Evolutionary conservation across 2,797 vertebrate genomes (phyloP).

Genomic region (Megaceryle alcyon): DNA sequence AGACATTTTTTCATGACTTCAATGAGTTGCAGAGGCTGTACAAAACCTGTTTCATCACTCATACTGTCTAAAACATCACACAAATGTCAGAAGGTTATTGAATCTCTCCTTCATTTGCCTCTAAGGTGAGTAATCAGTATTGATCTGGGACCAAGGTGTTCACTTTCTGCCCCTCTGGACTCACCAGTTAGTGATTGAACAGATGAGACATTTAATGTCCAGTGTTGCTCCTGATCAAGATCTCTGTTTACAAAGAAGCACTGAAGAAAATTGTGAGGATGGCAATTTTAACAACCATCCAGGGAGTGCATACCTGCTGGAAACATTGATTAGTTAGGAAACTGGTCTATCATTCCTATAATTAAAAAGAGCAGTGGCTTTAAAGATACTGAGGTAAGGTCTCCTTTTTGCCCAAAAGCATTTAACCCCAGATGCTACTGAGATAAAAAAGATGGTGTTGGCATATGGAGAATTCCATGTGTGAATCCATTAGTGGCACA

Average conservation of each 20-base stretch:
- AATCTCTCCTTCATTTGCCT: not conserved
- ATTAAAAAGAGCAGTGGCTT: not conserved
- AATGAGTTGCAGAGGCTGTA: not conserved
- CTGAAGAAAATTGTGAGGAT: not conserved
- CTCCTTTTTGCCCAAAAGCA: not conserved
- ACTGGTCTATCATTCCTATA: not conserved
- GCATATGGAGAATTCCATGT: not conserved
- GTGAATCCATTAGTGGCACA: not conserved
- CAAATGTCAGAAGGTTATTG: fast-evolving
- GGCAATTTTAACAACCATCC: not conserved
- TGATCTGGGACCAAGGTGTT: not conserved
- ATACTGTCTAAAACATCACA: not conserved
- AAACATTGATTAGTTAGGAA: not conserved
- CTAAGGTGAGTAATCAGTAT: not conserved
- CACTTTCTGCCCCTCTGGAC: not conserved
- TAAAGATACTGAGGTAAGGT: not conserved
- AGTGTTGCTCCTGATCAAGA: not conserved
- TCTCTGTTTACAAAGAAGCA: not conserved
- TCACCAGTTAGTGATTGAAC: not conserved
- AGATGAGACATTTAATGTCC: not conserved
- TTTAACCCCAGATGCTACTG: not conserved
- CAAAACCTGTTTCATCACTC: not conserved
- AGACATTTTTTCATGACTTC: not conserved
- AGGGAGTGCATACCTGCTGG: not conserved
- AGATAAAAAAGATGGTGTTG: not conserved